Base-by-base conservation (phyloP, 2,113 vertebrate genomes). In the Erythrocercus mccallii region DNA sequence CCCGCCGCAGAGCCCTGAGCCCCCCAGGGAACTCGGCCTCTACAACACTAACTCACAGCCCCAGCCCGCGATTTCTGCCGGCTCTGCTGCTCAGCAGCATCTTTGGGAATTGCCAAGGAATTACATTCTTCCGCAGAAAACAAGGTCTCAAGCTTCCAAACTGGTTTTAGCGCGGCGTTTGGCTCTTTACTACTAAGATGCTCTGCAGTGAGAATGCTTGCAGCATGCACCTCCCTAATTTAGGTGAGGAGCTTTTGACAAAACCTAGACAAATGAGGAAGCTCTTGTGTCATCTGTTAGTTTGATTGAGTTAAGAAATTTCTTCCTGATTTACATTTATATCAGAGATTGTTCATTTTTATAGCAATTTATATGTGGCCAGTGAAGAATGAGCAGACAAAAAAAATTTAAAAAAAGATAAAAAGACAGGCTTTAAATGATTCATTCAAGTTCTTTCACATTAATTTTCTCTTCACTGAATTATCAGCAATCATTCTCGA, bases 381-480 rank as follows among this genome's bases (percentile, higher is more conserved):
- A 79, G 44, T 66, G n/a, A 80, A 88, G 82, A 95, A 86, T 33
- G 21, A 92, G 47, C 16, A 78, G 24, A 45, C 33, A 1, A 23
- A 56, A 89, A 69, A 88, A 68, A 69, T 57, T 47, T 50, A 25
- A 60, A 48, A 61, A 40, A n/a, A 61, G 10, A 48, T 30, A 57
- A 66, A 48, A 30, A 56, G 28, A 74, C 18, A 50, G n/a, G 47
- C 51, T 88, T 82, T 65, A 92, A 80, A 83, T 86, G 9, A 90
- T 93, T 58, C 24, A 54, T 90, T 92, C 64, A 47, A 64, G 27
- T 74, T 73, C 56, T 66, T 73, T 68, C 72, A 51, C 35, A n/a
- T 65, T 83, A 47, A 92, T 83, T 96, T 95, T 83, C 38, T 65
- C 30, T 57, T 86, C 45, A 25, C 40, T 76, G 70, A 95, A 81